These are phyloP conservation scores for Barnardius zonarius DNA, from an alignment of 2,113 vertebrate species.

Conservation along the genomic window DNA sequence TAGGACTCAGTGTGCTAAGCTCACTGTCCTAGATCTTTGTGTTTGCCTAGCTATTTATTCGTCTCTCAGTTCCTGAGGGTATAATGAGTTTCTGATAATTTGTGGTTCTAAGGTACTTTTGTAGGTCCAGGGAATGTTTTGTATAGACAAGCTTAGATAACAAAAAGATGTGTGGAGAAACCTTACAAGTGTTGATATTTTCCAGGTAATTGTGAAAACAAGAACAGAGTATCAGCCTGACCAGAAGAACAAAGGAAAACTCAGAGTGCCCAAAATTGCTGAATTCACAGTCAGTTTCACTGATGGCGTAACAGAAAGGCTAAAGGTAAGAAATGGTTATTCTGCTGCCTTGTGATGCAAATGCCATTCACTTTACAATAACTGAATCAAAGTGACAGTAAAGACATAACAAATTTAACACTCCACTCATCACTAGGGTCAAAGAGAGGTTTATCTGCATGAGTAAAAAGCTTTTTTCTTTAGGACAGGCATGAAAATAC, in stretches of 20 bases:
- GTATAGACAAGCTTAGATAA: neutral
- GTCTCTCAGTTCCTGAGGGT: neutral
- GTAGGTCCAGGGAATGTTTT: neutral
- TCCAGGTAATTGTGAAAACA: constrained; percentile 97
- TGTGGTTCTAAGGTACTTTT: neutral
- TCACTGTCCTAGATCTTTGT: neutral
- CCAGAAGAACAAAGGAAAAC: constrained; percentile 93
- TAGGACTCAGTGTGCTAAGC: neutral
- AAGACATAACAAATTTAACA: constrained; percentile 35
- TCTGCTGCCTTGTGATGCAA: constrained; percentile 29
- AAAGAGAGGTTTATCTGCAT: neutral
- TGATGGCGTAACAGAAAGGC: constrained; percentile 85
- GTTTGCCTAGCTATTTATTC: neutral
- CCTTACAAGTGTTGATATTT: neutral
- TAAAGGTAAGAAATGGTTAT: constrained; percentile 79
- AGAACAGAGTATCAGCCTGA: constrained; percentile 95
- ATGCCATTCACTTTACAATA: constrained; percentile 6
- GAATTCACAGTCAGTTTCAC: constrained; percentile 98
- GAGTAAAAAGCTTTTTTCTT: neutral
- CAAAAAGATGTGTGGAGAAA: neutral
- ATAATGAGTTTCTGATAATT: neutral
- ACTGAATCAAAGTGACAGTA: constrained; percentile 20
- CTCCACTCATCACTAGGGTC: neutral
- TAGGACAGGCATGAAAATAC: neutral
- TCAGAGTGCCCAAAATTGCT: constrained; percentile 96